Evolutionary conservation across 2,113 vertebrate species (phyloP).

Genomic region (Bolborhynchus lineola): DNA sequence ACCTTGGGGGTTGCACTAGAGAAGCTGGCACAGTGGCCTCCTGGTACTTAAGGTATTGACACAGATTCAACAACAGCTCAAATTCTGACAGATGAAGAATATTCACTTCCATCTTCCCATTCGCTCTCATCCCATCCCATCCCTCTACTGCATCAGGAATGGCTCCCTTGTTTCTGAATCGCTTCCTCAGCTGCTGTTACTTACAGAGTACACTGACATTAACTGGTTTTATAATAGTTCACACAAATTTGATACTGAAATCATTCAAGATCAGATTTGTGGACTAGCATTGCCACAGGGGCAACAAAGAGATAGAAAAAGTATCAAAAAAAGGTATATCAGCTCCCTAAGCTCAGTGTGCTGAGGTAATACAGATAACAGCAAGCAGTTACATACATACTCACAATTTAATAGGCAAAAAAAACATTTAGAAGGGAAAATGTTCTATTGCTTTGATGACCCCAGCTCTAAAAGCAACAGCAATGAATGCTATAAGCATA

Average conservation of each 20-base stretch:
- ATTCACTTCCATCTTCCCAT: not conserved
- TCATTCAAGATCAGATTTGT: not conserved
- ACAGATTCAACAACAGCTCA: not conserved
- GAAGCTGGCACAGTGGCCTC: not conserved
- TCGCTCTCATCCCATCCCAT: not conserved
- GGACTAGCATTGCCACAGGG: not conserved
- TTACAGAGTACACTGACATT: not conserved
- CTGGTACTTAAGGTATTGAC: not conserved
- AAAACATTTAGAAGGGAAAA: not conserved
- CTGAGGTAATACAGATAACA: not conserved
- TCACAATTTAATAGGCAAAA: not conserved
- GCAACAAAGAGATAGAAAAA: not conserved
- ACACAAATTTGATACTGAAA: not conserved
- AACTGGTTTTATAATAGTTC: not conserved
- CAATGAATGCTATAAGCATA: not conserved
- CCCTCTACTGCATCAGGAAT: not conserved
- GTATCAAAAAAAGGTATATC: not conserved
- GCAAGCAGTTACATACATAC: not conserved
- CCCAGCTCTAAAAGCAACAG: not conserved
- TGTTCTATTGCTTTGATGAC: not conserved
- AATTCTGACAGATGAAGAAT: not conserved
- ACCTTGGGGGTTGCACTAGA: not conserved
- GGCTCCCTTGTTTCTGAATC: not conserved
- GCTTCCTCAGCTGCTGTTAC: not conserved
- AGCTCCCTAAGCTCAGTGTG: not conserved